Evolutionary conservation across 2,888 invertebrate genomes (phyloP).

Genomic region (Isoperla grammatica): DNA sequence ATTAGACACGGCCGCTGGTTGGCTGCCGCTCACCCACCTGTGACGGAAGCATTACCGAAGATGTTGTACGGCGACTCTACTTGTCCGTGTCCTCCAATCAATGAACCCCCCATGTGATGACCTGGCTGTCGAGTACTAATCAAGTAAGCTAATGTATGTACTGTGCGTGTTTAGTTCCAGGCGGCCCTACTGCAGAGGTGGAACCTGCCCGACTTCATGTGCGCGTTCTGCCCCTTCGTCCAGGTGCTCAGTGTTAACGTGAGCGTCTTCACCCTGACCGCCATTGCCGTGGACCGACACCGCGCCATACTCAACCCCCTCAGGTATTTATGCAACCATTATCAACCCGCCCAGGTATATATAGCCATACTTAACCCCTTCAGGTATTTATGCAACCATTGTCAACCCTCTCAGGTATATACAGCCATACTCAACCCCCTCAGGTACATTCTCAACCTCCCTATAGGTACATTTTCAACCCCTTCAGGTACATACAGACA

Average conservation of each 20-base stretch:
- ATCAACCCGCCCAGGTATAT: not conserved
- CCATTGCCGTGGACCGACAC: conserved; percentile 81
- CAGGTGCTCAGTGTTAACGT: conserved; percentile 82
- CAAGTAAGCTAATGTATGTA: no score
- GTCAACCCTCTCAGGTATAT: not conserved
- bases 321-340: conserved; percentile 50
- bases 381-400: conserved; percentile 50
- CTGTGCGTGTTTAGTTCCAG: conserved; percentile 76
- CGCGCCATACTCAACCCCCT: conserved; percentile 68
- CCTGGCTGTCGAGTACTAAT: no score
- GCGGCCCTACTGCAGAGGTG: conserved; percentile 81
- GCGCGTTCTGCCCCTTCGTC: conserved; percentile 82
- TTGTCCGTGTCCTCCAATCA: no score
- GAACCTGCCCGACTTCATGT: conserved; percentile 81
- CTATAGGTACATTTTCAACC: no score
- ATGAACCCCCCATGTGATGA: no score
- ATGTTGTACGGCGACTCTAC: no score
- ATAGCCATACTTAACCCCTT: conserved; percentile 69
- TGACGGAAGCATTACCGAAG: no score
- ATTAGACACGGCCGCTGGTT: no score
- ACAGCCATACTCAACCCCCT: conserved; percentile 69
- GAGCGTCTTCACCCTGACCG: conserved; percentile 82
- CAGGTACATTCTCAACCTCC: conserved; percentile 53
- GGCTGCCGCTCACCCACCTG: no score
- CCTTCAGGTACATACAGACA: no score